These are phyloP conservation scores for Trichomycterus rosablanca DNA, from an alignment of 2,113 vertebrate genomes.

Conservation along the genomic window DNA sequence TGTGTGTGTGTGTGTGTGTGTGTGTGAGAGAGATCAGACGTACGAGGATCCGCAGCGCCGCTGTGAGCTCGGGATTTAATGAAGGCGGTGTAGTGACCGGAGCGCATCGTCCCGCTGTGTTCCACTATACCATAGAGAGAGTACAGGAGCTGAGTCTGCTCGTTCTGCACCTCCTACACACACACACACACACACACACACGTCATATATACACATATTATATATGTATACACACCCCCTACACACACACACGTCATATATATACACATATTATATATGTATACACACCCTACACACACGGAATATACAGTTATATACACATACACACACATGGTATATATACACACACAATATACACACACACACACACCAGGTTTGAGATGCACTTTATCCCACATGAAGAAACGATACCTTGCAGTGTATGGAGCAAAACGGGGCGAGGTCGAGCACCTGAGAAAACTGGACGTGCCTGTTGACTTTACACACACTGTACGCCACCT, in stretches of 20 bases:
- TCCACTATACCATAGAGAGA: constrained; percentile 91
- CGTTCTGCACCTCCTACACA: constrained; percentile 74
- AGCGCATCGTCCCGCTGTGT: constrained; percentile 94
- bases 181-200: too few relatives aligned
- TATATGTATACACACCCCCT: too few relatives aligned
- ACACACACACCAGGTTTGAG: too few relatives aligned
- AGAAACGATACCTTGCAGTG: constrained; percentile 87
- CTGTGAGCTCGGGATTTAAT: constrained; percentile 76
- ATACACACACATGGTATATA: too few relatives aligned
- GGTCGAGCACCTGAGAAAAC: constrained; percentile 86
- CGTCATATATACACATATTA: too few relatives aligned
- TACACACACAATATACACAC: too few relatives aligned
- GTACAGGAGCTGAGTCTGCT: constrained; percentile 73
- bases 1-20: too few relatives aligned
- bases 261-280: too few relatives aligned
- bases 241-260: too few relatives aligned
- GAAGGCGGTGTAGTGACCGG: constrained; percentile 95
- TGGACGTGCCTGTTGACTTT: constrained; percentile 89
- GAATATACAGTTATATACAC: too few relatives aligned
- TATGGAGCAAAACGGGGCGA: constrained; percentile 86
- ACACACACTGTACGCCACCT: constrained; percentile 86
- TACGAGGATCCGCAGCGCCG: constrained; percentile 32
- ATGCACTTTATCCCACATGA: too few relatives aligned
- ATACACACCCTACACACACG: too few relatives aligned
- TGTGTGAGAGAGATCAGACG: background rate